A percentile compares a stretch with the other conserved stretches of the same genome.
Evolutionary conservation across 2,113 vertebrate genomes (phyloP).

Genomic region (Sigmodon hispidus): DNA sequence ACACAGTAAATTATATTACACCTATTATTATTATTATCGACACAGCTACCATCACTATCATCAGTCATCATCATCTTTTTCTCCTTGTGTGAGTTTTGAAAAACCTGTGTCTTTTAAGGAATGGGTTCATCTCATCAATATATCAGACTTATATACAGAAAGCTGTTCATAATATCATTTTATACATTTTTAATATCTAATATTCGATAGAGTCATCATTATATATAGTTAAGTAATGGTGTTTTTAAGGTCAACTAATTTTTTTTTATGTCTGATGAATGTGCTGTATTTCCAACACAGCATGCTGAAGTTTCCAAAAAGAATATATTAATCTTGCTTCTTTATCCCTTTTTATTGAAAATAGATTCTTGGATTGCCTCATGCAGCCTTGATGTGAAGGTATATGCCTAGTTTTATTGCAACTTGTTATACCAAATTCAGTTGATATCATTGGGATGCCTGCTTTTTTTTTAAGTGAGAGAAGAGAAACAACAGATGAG

Average conservation of each 20-base stretch:
- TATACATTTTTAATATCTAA: not conserved
- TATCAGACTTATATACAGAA: not conserved
- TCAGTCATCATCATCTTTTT: not conserved
- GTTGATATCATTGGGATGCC: not conserved
- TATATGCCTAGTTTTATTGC: not conserved
- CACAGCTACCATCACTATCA: not conserved
- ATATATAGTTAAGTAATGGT: not conserved
- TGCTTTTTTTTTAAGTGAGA: not conserved
- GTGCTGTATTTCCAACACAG: not conserved
- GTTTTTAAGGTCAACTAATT: not conserved
- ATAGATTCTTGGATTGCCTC: not conserved
- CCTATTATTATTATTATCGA: not conserved
- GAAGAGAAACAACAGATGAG: accelerated
- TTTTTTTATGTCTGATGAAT: not conserved
- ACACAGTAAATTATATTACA: not conserved
- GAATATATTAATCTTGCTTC: not conserved
- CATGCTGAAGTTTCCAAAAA: not conserved
- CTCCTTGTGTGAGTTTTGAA: not conserved
- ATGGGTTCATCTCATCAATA: not conserved
- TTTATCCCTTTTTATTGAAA: not conserved
- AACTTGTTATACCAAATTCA: not conserved
- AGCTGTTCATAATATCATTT: not conserved
- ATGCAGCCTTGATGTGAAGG: not conserved
- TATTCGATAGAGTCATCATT: not conserved
- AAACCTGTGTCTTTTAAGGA: not conserved